phyloP scores from a whole-genome alignment of 1,140 invertebrate genomes.

The Zaprionus gabonicus region DNA sequence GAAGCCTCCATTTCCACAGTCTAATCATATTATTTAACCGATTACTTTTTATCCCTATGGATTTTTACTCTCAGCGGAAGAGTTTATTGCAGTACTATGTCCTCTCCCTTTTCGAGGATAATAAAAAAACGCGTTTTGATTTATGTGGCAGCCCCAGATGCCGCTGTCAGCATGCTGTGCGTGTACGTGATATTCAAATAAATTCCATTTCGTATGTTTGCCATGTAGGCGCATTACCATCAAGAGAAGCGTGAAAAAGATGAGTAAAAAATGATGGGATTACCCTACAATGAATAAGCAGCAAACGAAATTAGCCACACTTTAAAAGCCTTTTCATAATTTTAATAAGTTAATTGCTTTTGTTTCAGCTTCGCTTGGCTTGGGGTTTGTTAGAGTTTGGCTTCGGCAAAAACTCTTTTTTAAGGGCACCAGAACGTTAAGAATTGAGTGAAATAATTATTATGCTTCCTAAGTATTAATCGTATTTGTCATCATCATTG shows the following conservation, averaged over 20 bases:
- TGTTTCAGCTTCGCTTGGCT: not conserved
- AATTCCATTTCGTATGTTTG: conserved; percentile 26
- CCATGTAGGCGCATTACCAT: conserved; percentile 2
- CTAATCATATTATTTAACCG: conserved; percentile 18
- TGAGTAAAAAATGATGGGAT: conserved; percentile 14
- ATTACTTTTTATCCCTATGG: conserved; percentile 7
- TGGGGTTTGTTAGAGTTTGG: too few species aligned
- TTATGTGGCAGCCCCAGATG: conserved; percentile 46
- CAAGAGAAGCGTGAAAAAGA: not conserved
- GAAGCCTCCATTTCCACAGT: not conserved
- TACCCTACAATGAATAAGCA: conserved; percentile 19
- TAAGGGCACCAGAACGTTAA: too few species aligned
- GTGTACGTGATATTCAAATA: conserved; percentile 55
- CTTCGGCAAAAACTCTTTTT: too few species aligned
- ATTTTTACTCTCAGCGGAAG: conserved; percentile 25
- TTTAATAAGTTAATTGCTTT: not conserved
- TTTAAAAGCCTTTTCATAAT: not conserved
- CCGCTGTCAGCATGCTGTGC: conserved; percentile 47
- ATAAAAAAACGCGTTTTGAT: conserved; percentile 47
- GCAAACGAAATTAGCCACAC: conserved; percentile 17
- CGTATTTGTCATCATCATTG: too few species aligned
- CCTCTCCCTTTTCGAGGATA: conserved; percentile 9
- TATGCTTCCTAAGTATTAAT: too few species aligned
- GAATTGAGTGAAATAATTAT: too few species aligned
- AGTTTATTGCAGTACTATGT: not conserved